Conservation (phyloP, 2,888 invertebrate genomes). For the Cephonodes hylas region DNA sequence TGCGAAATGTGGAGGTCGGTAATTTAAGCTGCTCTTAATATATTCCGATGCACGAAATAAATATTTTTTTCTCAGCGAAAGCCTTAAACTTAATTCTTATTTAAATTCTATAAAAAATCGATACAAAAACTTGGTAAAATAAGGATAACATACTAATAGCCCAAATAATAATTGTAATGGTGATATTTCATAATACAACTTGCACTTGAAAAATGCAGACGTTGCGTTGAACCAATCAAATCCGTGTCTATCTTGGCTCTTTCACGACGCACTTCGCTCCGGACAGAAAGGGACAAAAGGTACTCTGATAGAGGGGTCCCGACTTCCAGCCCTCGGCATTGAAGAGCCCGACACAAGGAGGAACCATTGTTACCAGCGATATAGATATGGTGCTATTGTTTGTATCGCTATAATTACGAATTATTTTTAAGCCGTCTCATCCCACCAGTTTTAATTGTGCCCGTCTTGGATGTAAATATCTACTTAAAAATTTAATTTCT, state of each 20-base stretch:
- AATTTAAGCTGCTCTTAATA: too few species aligned
- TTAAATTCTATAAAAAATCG: too few species aligned
- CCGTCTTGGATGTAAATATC: too few species aligned
- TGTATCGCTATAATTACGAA: background rate
- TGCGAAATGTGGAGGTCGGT: too few species aligned
- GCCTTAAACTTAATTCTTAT: too few species aligned
- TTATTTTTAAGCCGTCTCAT: background rate
- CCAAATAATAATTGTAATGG: too few species aligned
- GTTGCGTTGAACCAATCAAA: background rate
- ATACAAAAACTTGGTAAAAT: too few species aligned
- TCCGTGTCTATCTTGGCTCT: background rate
- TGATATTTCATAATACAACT: background rate
- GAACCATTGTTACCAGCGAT: conserved; percentile 8
- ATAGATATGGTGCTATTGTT: conserved; percentile 2
- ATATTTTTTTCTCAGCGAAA: too few species aligned
- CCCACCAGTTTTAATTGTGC: background rate
- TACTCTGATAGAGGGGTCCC: conserved; percentile 6
- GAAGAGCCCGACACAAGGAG: background rate
- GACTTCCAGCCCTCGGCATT: background rate
- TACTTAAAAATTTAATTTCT: too few species aligned
- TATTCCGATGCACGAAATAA: too few species aligned
- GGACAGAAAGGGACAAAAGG: conserved; percentile 2
- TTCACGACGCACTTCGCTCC: background rate
- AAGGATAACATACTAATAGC: too few species aligned
- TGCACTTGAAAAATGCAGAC: background rate